phyloP scores from a whole-genome alignment of 1,140 invertebrate species.

The Reticulitermes speratus region DNA sequence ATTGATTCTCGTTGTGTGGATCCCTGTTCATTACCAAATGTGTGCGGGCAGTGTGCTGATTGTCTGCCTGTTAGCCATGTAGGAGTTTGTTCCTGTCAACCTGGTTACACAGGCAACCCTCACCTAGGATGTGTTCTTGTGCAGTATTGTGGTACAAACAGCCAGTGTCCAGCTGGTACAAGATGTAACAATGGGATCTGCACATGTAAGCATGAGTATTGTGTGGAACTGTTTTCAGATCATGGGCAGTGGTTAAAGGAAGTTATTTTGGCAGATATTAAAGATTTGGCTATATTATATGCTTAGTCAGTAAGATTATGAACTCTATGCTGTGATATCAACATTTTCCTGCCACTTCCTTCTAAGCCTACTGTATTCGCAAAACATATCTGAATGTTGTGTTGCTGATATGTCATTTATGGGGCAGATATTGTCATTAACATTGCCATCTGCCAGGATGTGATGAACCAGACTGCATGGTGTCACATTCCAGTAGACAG shows the following conservation, averaged over 20 bases:
- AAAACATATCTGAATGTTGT: too few relatives aligned
- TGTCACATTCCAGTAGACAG: too few relatives aligned
- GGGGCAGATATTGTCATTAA: too few relatives aligned
- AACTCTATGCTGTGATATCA: too few relatives aligned
- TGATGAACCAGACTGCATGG: too few relatives aligned
- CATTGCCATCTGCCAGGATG: too few relatives aligned
- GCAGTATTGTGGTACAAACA: conserved; percentile 74
- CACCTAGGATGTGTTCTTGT: conserved; percentile 76
- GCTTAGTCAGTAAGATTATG: too few relatives aligned
- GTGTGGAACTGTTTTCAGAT: conserved; percentile 9
- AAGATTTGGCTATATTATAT: conserved; percentile 26
- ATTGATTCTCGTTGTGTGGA: conserved; percentile 76
- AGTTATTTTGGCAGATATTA: conserved; percentile 27
- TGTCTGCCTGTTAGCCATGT: conserved; percentile 70
- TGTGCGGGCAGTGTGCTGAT: conserved; percentile 76
- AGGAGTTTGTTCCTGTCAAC: conserved; percentile 75
- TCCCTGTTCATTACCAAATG: conserved; percentile 74
- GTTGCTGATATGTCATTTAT: too few relatives aligned
- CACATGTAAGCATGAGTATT: conserved; percentile 54
- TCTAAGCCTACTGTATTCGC: too few relatives aligned
- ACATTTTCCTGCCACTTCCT: too few relatives aligned
- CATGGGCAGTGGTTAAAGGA: conserved; percentile 15
- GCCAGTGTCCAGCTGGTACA: conserved; percentile 75
- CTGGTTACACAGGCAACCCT: conserved; percentile 82
- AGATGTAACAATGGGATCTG: conserved; percentile 81